Conservation (phyloP, 2,113 vertebrate species). For the Podocnemis expansa region DNA sequence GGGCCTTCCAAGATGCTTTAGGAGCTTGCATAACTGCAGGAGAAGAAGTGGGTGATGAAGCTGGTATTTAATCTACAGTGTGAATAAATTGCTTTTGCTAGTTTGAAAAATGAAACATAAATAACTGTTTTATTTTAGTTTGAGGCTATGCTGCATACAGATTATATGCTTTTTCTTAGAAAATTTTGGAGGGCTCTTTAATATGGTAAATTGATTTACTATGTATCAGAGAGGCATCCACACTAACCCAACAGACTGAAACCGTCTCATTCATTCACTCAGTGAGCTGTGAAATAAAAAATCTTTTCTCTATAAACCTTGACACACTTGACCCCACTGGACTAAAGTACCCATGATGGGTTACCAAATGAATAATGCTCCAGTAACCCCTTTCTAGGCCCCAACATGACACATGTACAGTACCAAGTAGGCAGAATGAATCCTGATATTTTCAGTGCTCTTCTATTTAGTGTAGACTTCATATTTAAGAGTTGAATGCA, state of each 20-base stretch:
- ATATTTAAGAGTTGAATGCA: background rate
- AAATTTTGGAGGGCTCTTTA: slow-evolving; percentile 1
- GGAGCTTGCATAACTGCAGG: background rate
- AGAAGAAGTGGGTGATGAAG: background rate
- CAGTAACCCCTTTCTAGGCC: background rate
- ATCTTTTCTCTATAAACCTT: slow-evolving; percentile 9
- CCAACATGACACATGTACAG: background rate
- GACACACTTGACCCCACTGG: background rate
- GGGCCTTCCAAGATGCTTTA: slow-evolving; percentile 12
- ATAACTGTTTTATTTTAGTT: background rate
- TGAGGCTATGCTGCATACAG: background rate
- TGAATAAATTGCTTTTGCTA: background rate
- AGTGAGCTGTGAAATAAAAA: slow-evolving; percentile 60
- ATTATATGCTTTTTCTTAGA: background rate
- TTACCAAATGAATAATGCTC: slow-evolving; percentile 25
- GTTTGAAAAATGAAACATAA: background rate
- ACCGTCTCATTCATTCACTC: slow-evolving; percentile 41
- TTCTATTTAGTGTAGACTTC: background rate
- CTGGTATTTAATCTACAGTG: background rate
- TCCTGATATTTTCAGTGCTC: background rate
- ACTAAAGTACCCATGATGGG: background rate
- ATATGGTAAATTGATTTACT: background rate
- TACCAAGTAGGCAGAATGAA: background rate
- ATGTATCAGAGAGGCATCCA: slow-evolving; percentile 12
- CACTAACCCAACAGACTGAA: slow-evolving; percentile 56